Percentiles rank a stretch among this genome's conserved stretches.
Evolutionary conservation across 1,140 invertebrate genomes (phyloP).

Genomic region (Drosophila watanabei): DNA sequence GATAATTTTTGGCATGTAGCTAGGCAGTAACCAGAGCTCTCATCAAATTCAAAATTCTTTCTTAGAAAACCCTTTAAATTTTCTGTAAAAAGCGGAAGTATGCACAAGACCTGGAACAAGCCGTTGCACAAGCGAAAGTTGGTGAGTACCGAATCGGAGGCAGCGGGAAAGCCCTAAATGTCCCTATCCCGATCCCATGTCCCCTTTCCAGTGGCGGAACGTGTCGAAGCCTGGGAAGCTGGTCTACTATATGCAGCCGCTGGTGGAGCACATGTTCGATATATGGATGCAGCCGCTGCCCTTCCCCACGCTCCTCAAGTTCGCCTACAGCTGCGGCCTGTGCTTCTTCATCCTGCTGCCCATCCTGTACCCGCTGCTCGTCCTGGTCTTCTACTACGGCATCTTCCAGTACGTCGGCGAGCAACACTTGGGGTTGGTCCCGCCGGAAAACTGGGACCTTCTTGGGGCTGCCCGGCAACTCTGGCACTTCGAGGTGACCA

Average conservation of each 20-base stretch:
- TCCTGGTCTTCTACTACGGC: conserved; percentile 54
- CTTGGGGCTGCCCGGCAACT: conserved; percentile 30
- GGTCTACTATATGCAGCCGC: conserved; percentile 70
- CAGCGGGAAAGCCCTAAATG: not conserved
- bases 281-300: conserved; percentile 70
- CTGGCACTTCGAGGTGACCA: conserved; percentile 60
- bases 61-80: conserved; percentile 28
- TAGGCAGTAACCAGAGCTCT: not conserved
- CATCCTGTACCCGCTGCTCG: conserved; percentile 51
- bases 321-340: conserved; percentile 47
- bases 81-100: conserved; percentile 13
- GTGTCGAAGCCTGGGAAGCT: conserved; percentile 48
- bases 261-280: conserved; percentile 56
- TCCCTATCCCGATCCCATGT: not conserved
- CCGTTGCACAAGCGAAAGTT: conserved; percentile 66
- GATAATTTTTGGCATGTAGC: not conserved
- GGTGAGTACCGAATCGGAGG: conserved; percentile 29
- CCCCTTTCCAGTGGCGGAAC: conserved; percentile 41
- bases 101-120: conserved; percentile 70
- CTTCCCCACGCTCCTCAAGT: conserved; percentile 66
- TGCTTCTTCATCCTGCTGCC: conserved; percentile 65
- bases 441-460: conserved; percentile 40
- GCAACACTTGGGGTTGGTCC: conserved; percentile 22
- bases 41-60: conserved; percentile 5
- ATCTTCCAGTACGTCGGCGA: conserved; percentile 57